Evolutionary conservation across 1,140 invertebrate species (phyloP), one percentile per base, ranked within the genome.

Genomic region (Brachionus koreanus): DNA sequence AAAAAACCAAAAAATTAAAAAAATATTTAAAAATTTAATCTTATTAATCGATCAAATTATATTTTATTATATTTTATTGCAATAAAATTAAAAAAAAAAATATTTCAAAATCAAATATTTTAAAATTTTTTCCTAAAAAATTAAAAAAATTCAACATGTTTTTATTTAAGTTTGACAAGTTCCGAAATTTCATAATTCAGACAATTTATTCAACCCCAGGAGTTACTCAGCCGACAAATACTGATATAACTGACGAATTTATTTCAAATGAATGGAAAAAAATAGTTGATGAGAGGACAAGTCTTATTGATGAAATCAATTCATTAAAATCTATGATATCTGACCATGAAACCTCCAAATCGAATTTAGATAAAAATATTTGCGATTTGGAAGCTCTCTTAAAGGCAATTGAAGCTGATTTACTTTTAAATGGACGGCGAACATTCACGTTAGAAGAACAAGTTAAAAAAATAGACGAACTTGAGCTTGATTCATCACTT

Each of bases 141-240:
- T n/a, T n/a, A n/a, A n/a, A n/a, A n/a, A n/a, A n/a, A n/a, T n/a
- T n/a, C n/a, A n/a, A n/a, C n/a, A n/a, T n/a, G 43, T n/a, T n/a
- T 7, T 76, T 16, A 81, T 86, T 85, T 67, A 84, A 88, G 87
- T 67, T 85, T 83, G 87, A 88, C 79, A 83, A 87, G 9, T 85
- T 85, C 83, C 83, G 87, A 13, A 86, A 85, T 82, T 83, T 86
- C 35, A 85, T 88, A 7, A 84, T 88, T 10, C 87, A 88, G 83
- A 84, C 85, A 7, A 85, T 86, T 29, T 88, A 85, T 83, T 87
- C 87, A 12, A 86, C 86, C 3, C 87, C 87, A 7, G 86, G 85
- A 1, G 84, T 85, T 5, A 84, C 85, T 49, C 83, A 84, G 9
- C 87, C 88, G 9, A 46, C 84, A 86, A 83, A 84, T 84, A 6